phyloP scores from a whole-genome alignment of 2,797 vertebrate genomes.

The Sylvia borin region DNA sequence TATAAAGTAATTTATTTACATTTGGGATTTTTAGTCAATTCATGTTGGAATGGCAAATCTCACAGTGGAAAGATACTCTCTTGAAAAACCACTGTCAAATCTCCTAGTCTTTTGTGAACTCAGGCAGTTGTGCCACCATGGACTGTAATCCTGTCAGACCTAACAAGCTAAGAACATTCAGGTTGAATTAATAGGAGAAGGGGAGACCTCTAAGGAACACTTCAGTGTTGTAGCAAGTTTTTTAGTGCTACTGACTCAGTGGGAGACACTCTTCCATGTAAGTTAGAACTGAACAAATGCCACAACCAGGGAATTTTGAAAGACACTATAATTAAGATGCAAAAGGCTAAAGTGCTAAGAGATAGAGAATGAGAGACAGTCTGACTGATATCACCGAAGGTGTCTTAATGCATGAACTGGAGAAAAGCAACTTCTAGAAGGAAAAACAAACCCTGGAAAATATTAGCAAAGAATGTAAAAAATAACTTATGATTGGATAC shows the following conservation, averaged over 20 bases:
- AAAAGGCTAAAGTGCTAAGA: not conserved
- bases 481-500: not conserved
- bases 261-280: not conserved
- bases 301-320: not conserved
- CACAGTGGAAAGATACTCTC: not conserved
- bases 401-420: not conserved
- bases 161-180: constrained; percentile 24
- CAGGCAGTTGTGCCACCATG: not conserved
- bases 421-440: not conserved
- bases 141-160: not conserved
- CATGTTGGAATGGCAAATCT: not conserved
- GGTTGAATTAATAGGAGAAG: not conserved
- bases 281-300: not conserved
- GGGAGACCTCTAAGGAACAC: constrained; percentile 29
- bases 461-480: not conserved
- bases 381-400: not conserved
- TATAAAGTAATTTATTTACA: not conserved
- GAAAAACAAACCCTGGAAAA: not conserved
- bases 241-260: constrained; percentile 22
- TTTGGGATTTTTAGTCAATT: not conserved
- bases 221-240: not conserved
- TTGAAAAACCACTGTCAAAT: not conserved
- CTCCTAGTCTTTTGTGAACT: not conserved
- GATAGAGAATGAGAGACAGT: not conserved
- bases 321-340: not conserved